Evolutionary conservation across 2,113 vertebrate species (phyloP), one percentile per base, ranked within the genome.

Genomic region (Platanista minor): DNA sequence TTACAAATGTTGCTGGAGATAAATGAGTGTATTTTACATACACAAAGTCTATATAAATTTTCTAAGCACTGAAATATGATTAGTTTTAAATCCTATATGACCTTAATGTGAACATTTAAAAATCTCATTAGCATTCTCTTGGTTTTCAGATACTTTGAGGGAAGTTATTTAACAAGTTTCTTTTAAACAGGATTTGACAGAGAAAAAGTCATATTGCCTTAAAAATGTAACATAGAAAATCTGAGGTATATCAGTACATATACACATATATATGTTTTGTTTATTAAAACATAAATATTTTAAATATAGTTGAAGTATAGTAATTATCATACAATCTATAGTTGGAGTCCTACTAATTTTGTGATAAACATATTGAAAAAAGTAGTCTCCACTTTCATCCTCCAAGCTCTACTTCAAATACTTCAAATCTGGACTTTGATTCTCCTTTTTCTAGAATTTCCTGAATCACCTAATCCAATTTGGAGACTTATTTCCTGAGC

Each of bases 101-200:
- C 67, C 81, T n/a, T 71, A 90, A 83, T 87, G 17, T 52, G 21
- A 95, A 75, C 64, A 85, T 74, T 85, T 91, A n/a, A 81, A 92
- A 83, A 90, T 82, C 25, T 94, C 46, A 92, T 91, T 92, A 92
- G 74, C 8, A 75, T 5, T 80, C 31, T 21, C 18, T 82, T 33
- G 6, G 59, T 77, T 85, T 86, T 92, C 41, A 87, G 72, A 67
- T 54, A 43, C 25, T 95, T 87, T 29, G 27, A 43, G 69, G 49
- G 89, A 90, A 93, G 82, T 85, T 75, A 85, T 77, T 91, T 94
- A 92, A n/a, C 7, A 69, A 83, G 12, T 21, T 93, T 39, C 33
- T 67, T 21, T 69, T 69, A 81, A 71, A 71, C 11, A 1, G 3
- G 59, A 71, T n/a, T 90, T 90, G 23, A 66, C 13, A 49, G n/a